Evolutionary conservation across 2,113 vertebrate species (phyloP).

Genomic region (Megalops atlanticus): DNA sequence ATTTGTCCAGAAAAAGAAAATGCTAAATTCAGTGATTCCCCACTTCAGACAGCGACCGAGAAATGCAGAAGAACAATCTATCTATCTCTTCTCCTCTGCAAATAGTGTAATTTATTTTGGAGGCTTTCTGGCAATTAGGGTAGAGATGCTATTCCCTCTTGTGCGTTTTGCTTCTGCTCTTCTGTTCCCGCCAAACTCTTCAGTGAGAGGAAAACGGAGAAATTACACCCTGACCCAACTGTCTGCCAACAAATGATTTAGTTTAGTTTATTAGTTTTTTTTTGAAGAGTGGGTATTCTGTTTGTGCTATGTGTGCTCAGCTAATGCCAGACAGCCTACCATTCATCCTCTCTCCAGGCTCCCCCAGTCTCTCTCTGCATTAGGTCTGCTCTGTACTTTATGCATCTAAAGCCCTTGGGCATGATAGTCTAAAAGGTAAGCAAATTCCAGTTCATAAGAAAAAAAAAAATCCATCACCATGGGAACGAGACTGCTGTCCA

Average conservation of each 20-base stretch:
- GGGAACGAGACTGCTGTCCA: constrained; percentile 45
- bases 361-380: constrained; percentile 14
- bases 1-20: no score
- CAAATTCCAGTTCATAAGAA: constrained; percentile 52
- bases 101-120: no score
- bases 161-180: no score
- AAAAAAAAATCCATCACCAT: constrained; percentile 47
- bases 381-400: constrained; percentile 31
- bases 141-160: no score
- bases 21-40: no score
- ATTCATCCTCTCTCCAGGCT: constrained; percentile 12
- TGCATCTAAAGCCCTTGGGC: constrained; percentile 36
- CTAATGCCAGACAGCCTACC: neutral
- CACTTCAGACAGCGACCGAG: no score
- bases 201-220: neutral
- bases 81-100: no score
- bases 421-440: constrained; percentile 45
- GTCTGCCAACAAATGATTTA: neutral
- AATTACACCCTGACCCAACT: neutral
- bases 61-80: no score
- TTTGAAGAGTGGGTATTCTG: neutral
- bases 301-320: neutral
- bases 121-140: no score
- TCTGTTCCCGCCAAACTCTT: no score
- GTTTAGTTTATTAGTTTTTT: no score